Percentiles rank a stretch among this genome's conserved stretches.
phyloP scores from a whole-genome alignment of 2,797 vertebrate species.

The Peromyscus attwateri region DNA sequence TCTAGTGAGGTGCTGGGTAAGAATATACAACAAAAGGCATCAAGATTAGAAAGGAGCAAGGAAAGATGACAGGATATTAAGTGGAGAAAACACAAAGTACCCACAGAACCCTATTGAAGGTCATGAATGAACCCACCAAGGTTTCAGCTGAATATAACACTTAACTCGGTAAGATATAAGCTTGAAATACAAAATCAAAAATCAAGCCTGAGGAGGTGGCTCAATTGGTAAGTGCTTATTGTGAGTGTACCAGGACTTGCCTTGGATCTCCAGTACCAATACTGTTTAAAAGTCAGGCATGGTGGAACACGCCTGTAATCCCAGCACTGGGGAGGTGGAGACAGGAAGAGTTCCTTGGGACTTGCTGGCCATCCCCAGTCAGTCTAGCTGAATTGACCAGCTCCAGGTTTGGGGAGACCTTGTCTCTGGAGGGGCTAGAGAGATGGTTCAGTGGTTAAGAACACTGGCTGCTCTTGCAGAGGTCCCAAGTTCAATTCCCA shows the following conservation, averaged over 20 bases:
- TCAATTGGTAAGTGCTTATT: neutral
- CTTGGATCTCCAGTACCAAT: neutral
- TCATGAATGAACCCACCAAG: slow-evolving; percentile 50
- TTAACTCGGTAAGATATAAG: neutral
- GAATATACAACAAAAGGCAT: slow-evolving; percentile 49
- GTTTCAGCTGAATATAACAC: neutral
- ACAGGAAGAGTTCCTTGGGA: neutral
- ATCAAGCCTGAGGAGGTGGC: neutral
- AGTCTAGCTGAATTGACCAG: neutral
- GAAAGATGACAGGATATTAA: slow-evolving; percentile 43
- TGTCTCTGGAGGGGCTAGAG: neutral
- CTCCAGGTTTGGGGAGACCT: neutral
- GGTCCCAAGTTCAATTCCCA: neutral
- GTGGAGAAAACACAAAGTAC: slow-evolving; percentile 6
- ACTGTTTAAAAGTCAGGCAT: neutral
- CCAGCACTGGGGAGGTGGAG: neutral
- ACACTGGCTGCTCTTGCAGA: neutral
- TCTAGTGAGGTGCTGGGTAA: neutral
- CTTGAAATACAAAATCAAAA: slow-evolving; percentile 14
- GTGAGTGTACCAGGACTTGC: no score
- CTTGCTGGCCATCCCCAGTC: neutral
- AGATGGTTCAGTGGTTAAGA: neutral
- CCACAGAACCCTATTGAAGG: neutral
- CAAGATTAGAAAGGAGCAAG: neutral
- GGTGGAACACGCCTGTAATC: neutral